Evolutionary conservation across 2,888 invertebrate species (phyloP).

Genomic region (Metellina segmentata): DNA sequence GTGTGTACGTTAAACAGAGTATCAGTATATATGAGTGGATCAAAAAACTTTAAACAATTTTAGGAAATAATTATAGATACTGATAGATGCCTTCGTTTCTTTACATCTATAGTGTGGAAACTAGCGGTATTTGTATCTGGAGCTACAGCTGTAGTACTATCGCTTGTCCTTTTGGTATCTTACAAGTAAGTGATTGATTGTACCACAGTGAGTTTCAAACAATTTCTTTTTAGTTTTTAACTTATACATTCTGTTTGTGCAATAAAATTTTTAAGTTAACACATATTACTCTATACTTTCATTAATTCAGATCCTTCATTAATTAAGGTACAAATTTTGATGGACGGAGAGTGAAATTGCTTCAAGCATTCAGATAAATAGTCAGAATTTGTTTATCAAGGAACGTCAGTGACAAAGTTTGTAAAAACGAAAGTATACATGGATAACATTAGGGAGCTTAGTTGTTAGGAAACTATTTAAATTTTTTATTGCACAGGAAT

Average conservation of each 20-base stretch:
- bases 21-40: no score
- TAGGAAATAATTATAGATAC: background rate
- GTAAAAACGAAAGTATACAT: no score
- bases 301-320: no score
- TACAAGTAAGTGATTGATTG: slow-evolving; percentile 80
- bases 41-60: background rate
- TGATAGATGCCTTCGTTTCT: background rate
- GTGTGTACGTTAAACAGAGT: no score
- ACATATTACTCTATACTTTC: background rate
- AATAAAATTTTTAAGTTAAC: background rate
- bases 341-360: no score
- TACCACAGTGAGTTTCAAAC: background rate
- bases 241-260: background rate
- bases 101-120: slow-evolving; percentile 75
- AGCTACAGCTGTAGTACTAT: slow-evolving; percentile 86
- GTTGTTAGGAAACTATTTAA: no score
- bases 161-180: slow-evolving; percentile 87
- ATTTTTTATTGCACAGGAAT: no score
- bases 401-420: no score
- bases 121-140: slow-evolving; percentile 86
- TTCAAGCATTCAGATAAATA: no score
- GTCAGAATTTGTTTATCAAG: no score
- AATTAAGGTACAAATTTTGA: background rate
- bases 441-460: no score
- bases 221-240: background rate